Evolutionary conservation across 1,140 invertebrate species (phyloP), one percentile per base, ranked within the genome.

Genomic region (Meloidogyne exigua): DNA sequence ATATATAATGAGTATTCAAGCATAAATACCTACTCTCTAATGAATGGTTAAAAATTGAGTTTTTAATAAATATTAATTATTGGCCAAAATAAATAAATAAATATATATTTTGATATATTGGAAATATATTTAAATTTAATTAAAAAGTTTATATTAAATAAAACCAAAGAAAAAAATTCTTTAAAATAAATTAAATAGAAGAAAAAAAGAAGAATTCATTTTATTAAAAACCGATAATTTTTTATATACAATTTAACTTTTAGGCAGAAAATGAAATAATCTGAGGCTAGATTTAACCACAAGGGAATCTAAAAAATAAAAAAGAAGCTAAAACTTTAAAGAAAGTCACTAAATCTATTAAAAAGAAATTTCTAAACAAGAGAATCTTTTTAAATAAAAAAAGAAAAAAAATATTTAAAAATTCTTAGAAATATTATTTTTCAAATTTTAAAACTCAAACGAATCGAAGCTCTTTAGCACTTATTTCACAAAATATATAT

Each of bases 281-380:
- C 9, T 57, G 49, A n/a, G 18, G 21, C 18, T n/a, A 57, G n/a
- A 57, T 57, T 57, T n/a, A n/a, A 5, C 49, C 49, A 57, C 49
- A 57, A 57, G 49, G n/a, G n/a, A n/a, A 57, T 57, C 18, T n/a
- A 57, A 57, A 57, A 57, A n/a, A 57, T n/a, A 57, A 57, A 57
- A n/a, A 21, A n/a, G 4, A 12, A n/a, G n/a, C n/a, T n/a, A 57
- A 57, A 57, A 57, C 2, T 57, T 57, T 57, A 10, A n/a, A n/a
- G 49, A n/a, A 57, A 57, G n/a, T 57, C 18, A 44, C 42, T 44
- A 44, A 39, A 44, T 44, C 2, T 1, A 44, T 44, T 44, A 57
- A 7, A 7, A 57, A n/a, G 18, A 5, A 7, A n/a, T 57, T 57
- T 57, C 21, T 7, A n/a, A 9, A n/a, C 9, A 57, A 57, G 21